Base-by-base conservation (phyloP, 1,140 invertebrate genomes). In the Euura lappo region DNA sequence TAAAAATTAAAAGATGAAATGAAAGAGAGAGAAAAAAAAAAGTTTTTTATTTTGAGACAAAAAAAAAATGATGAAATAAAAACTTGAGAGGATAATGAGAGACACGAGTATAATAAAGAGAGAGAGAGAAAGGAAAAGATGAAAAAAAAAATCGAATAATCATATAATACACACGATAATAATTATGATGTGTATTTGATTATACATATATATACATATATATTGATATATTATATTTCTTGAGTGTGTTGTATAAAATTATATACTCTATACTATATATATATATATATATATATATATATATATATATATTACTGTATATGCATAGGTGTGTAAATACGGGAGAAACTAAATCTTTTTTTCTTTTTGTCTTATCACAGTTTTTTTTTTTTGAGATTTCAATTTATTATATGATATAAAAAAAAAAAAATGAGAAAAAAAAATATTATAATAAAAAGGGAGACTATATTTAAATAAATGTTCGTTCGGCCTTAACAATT, bases 1-100 rank as follows among this genome's bases (percentile, higher is more conserved):
- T n/a, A 71, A 2, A 65, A 42, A 71, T 47, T 2, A 71, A 65
- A 13, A 71, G 45, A n/a, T 28, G 28, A 47, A 65, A 47, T 13
- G 70, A 71, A 2, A 3, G 45, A 71, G 42, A 68, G 7, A 68
- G 44, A 68, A 68, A 11, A 68, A 70, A 70, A 70, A 44, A 67
- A 45, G 68, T 72, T 72, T 45, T 13, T 13, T 70, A 45, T 70
- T 13, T 13, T 70, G 11, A 70, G 11, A 70, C 11, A 70, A 7
- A 11, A 45, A 70, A 70, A 70, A 46, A n/a, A n/a, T n/a, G n/a
- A 45, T 70, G 11, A 46, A 2, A 70, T 2, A 13, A 45, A 46
- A 43, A 45, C 45, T 60, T 51, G 51, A 67, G 44, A 68, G 65
- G 11, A 72, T 43, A 69, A 65, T 28, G 28, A 28, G 28, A 28